These are phyloP conservation scores for Battus philenor DNA, from an alignment of 1,140 invertebrate genomes.

Conservation along the genomic window DNA sequence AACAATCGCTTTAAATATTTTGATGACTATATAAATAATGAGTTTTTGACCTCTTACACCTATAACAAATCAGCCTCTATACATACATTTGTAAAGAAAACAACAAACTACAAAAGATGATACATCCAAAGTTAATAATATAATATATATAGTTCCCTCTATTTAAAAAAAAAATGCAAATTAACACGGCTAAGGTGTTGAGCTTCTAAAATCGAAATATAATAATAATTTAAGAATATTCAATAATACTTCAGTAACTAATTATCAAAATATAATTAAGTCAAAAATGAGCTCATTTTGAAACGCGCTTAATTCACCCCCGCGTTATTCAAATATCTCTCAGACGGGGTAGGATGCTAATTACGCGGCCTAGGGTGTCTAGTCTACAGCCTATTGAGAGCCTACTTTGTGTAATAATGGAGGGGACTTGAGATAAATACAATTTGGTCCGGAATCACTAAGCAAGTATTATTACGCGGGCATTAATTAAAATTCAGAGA, in stretches of 20 bases:
- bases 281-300: slow-evolving; percentile 16
- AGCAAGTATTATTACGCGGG: slow-evolving; percentile 12
- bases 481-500: slow-evolving; percentile 13
- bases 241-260: background rate
- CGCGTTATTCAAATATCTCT: slow-evolving; percentile 62
- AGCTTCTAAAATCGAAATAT: too few relatives aligned
- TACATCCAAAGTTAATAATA: too few relatives aligned
- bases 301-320: slow-evolving; percentile 32
- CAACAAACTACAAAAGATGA: too few relatives aligned
- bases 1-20: too few relatives aligned
- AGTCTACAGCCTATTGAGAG: slow-evolving; percentile 51
- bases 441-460: slow-evolving; percentile 16
- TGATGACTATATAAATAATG: too few relatives aligned
- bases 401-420: slow-evolving; percentile 42
- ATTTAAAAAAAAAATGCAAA: too few relatives aligned
- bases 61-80: too few relatives aligned
- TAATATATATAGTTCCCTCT: too few relatives aligned
- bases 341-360: slow-evolving; percentile 62
- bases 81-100: too few relatives aligned
- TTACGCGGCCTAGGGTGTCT: slow-evolving; percentile 62
- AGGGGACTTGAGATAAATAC: slow-evolving; percentile 28
- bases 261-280: slow-evolving; percentile 1
- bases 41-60: too few relatives aligned
- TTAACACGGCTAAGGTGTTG: too few relatives aligned
- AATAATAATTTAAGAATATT: background rate